Base-by-base conservation (phyloP, 2,797 vertebrate genomes). In the Xenopus petersii region DNA sequence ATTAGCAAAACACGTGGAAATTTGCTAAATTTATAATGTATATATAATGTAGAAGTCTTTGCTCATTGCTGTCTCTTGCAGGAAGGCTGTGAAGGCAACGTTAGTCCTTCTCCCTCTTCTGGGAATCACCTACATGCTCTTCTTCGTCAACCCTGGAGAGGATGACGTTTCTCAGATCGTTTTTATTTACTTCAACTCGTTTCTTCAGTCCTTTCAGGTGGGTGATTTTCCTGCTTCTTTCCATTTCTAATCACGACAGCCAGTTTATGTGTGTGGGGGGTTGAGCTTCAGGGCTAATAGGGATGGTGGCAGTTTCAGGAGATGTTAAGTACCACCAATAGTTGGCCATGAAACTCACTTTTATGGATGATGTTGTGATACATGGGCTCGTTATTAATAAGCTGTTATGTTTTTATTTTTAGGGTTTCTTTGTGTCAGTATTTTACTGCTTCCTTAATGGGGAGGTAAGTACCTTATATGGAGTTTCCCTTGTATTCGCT, bases 391-490 rank as follows among this genome's bases (percentile, higher is more conserved):
- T 51, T 12, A 51, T 12, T 51, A 51, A 12, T 51, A 12, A 51
- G 49, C 49, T 51, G 11, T 51, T 51, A 51, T 30, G 4, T 51
- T 15, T 30, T 72, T 7, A 61, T 61, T 85, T 86, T 54, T 84
- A 95, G 94, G 97, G 97, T 13, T 99, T 99, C 87, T 99, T 98
- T 80, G 97, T 99, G 75, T 99, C 98, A 2, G 96, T 99, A 71
- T 98, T 99, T 91, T 99, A 99, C 88, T 99, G 98, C 88, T 99
- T 99, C 88, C 90, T 99, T 81, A 99, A 99, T 30, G 96, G 96
- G 64, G 98, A 99, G 97, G 98, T 99, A 87, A 86, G 95, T 91
- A 78, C 33, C 4, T 16, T n/a, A 13, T 5, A 1, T 9, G n/a
- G 16, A 5, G 26, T 30, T 30, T 30, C 55, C 26, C 26, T 30